Evolutionary conservation across 2,797 vertebrate species (phyloP).

Genomic region (Austrolebias charrua): DNA sequence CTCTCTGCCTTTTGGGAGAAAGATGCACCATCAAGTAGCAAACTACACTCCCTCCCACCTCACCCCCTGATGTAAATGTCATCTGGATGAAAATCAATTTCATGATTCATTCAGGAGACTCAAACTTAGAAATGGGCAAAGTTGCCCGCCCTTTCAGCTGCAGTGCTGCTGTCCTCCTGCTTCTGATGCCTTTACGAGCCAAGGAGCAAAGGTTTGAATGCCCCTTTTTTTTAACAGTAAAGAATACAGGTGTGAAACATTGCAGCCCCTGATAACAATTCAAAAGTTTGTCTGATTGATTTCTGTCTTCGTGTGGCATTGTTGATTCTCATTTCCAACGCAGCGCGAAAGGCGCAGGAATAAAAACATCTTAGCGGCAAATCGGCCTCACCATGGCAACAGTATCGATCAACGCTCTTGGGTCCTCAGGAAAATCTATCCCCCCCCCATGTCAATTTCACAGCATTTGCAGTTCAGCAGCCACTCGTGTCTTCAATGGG

Average conservation of each 20-base stretch:
- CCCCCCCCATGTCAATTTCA: slow-evolving; percentile 66
- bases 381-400: slow-evolving; percentile 77
- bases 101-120: slow-evolving; percentile 58
- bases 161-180: slow-evolving; percentile 10
- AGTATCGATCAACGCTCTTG: slow-evolving; percentile 74
- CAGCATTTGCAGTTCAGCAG: slow-evolving; percentile 72
- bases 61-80: slow-evolving; percentile 64
- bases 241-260: slow-evolving; percentile 29
- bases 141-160: slow-evolving; percentile 33
- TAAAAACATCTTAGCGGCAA: slow-evolving; percentile 76
- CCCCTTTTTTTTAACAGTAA: slow-evolving; percentile 10
- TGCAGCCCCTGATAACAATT: slow-evolving; percentile 47
- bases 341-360: slow-evolving; percentile 68
- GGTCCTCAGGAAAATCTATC: slow-evolving; percentile 74
- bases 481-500: slow-evolving; percentile 65
- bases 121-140: slow-evolving; percentile 51
- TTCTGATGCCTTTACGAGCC: neutral
- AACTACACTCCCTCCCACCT: slow-evolving; percentile 30
- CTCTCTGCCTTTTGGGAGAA: slow-evolving; percentile 42
- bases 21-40: slow-evolving; percentile 36
- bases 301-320: slow-evolving; percentile 55
- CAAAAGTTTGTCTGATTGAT: slow-evolving; percentile 66
- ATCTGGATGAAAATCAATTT: slow-evolving; percentile 67
- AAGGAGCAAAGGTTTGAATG: slow-evolving; percentile 1
- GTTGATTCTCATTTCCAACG: slow-evolving; percentile 70